phyloP scores from a whole-genome alignment of 2,888 invertebrate species.

The Cheilosia grossa region DNA sequence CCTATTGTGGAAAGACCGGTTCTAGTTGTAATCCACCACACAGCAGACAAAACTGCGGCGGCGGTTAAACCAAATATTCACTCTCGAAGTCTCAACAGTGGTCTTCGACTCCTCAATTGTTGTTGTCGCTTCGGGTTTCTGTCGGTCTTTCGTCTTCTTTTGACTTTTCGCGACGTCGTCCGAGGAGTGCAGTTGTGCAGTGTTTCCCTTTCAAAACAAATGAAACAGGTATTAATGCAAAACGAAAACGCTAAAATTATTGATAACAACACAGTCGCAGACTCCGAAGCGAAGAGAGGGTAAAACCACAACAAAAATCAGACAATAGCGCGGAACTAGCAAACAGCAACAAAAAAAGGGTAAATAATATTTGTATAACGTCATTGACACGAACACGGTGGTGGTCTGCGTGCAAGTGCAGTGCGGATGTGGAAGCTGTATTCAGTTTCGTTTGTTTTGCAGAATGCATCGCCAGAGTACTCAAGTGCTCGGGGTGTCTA shows the following conservation, averaged over 20 bases:
- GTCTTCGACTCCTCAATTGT: slow-evolving; percentile 37
- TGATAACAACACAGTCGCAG: slow-evolving; percentile 37
- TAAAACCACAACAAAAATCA: slow-evolving; percentile 34
- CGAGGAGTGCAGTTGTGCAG: slow-evolving; percentile 18
- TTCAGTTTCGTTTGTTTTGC: slow-evolving; percentile 20
- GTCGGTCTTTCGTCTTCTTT: slow-evolving; percentile 6
- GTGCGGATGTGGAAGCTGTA: slow-evolving; percentile 49
- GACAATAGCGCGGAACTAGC: slow-evolving; percentile 36
- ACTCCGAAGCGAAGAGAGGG: background rate
- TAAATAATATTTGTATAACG: slow-evolving; percentile 60
- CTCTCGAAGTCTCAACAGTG: slow-evolving; percentile 34
- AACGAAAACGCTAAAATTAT: slow-evolving; percentile 12
- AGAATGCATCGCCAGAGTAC: slow-evolving; percentile 68
- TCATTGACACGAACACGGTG: slow-evolving; percentile 69
- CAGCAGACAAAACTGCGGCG: slow-evolving; percentile 50
- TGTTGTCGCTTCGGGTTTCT: slow-evolving; percentile 24
- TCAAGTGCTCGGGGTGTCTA: slow-evolving; percentile 65
- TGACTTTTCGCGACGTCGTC: slow-evolving; percentile 24
- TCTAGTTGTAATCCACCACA: slow-evolving; percentile 64
- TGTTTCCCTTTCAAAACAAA: slow-evolving; percentile 18
- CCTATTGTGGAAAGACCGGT: slow-evolving; percentile 74
- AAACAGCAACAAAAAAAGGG: slow-evolving; percentile 11
- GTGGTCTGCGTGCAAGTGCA: slow-evolving; percentile 11
- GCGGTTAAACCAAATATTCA: slow-evolving; percentile 51
- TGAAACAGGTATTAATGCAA: slow-evolving; percentile 19